Base-by-base conservation (phyloP, 2,888 invertebrate genomes). In the Limnephilus rhombicus region DNA sequence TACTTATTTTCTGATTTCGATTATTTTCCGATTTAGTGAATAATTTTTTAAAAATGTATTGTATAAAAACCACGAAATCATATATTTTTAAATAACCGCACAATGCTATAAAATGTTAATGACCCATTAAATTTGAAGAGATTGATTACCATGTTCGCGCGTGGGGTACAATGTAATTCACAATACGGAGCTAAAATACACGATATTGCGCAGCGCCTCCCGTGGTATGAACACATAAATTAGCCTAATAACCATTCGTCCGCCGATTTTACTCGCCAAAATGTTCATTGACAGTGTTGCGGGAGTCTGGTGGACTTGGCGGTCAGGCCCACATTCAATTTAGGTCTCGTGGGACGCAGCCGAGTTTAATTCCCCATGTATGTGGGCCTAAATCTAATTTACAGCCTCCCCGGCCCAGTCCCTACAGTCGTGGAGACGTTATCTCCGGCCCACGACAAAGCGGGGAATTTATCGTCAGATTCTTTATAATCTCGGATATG, bases 371-470 rank as follows among this genome's bases (percentile, higher is more conserved):
- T 91, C 90, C 90, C 88, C 45, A 88, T 92, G 92, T 92, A 88
- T 91, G 90, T 89, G 85, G 85, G 91, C 91, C 91, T 93, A 92
- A 93, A 91, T 92, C 92, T 93, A 92, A 93, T 93, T 92, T 92
- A 93, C 92, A 89, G 91, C 89, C 87, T 87, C 89, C 86, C 88
- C 89, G 90, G 87, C 90, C 68, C 41, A 41, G 41, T 41, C 41
- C 41, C 41, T 24, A 24, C 68, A 68, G 68, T 68, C 91, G 45
- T 81, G 90, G 34, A 90, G 82, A 86, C 92, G 91, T 90, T 93
- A 93, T 92, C 93, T 91, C 91, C 82, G 89, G 49, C 85, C 86
- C 90, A 90, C 91, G 93, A 93, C 93, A 92, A 92, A 92, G 93
- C 89, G 92, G 83, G 34, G 85, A 93, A 93, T 93, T 93, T 93